phyloP scores from a whole-genome alignment of 2,113 vertebrate genomes.

The Protobothrops mucrosquamatus region DNA sequence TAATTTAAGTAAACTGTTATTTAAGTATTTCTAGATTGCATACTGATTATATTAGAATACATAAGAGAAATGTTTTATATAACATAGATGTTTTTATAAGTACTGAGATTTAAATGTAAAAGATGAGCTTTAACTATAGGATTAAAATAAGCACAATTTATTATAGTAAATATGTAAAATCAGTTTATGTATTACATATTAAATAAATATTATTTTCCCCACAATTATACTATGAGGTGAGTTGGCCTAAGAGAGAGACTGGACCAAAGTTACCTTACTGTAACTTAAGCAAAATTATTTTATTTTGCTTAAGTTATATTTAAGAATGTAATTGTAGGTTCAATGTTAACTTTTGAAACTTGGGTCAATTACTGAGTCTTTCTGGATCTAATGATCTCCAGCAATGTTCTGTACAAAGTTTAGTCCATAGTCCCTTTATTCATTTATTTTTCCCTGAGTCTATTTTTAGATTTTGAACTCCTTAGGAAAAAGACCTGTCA shows the following conservation, averaged over 20 bases:
- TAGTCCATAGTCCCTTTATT: background rate
- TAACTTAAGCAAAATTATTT: background rate
- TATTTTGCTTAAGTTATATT: background rate
- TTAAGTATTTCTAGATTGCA: constrained; percentile 2
- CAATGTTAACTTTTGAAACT: background rate
- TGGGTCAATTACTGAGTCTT: background rate
- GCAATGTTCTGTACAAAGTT: background rate
- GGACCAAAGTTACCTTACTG: background rate
- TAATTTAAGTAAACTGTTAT: background rate
- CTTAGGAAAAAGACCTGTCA: background rate
- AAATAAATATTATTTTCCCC: background rate
- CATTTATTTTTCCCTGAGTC: background rate
- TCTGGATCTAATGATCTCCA: background rate
- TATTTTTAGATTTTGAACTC: background rate
- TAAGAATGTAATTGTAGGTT: background rate
- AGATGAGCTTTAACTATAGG: background rate
- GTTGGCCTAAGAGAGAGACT: background rate
- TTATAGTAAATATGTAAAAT: background rate
- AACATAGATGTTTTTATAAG: background rate
- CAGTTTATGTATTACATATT: background rate
- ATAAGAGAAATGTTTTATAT: background rate
- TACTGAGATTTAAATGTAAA: background rate
- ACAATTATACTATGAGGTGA: background rate
- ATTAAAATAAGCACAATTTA: background rate
- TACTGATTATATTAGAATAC: background rate